These are phyloP conservation scores for Oceanodroma leucorhoa DNA, from an alignment of 2,797 vertebrate genomes.

Conservation along the genomic window DNA sequence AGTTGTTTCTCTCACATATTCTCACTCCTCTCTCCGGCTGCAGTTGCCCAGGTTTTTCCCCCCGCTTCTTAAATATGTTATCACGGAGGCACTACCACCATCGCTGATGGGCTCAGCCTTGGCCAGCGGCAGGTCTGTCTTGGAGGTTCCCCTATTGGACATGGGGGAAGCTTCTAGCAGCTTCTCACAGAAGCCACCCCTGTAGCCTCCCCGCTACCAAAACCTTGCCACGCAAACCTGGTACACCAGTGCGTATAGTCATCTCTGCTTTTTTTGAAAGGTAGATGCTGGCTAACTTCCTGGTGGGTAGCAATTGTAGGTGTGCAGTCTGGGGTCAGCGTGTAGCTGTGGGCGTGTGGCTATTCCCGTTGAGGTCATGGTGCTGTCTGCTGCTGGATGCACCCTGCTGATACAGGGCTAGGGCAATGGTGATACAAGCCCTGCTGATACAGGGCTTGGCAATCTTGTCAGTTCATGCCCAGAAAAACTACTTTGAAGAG, in stretches of 20 bases:
- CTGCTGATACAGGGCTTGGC: not conserved
- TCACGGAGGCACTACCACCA: too few species aligned
- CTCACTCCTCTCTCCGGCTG: too few species aligned
- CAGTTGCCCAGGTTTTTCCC: too few species aligned
- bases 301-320: not conserved
- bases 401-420: not conserved
- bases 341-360: fast-evolving
- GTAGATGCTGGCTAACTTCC: not conserved
- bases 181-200: too few species aligned
- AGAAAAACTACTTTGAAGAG: not conserved
- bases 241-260: not conserved
- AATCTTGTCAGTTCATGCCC: not conserved
- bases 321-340: not conserved
- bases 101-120: too few species aligned
- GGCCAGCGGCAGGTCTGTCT: too few species aligned
- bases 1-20: too few species aligned
- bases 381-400: not conserved
- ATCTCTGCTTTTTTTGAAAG: not conserved
- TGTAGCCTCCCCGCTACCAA: too few species aligned
- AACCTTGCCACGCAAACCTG: too few species aligned
- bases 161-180: too few species aligned
- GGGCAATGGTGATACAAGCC: not conserved
- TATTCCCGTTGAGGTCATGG: not conserved
- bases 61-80: too few species aligned
- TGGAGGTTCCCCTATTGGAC: too few species aligned